Conservation (phyloP, 2,888 invertebrate species). For the Drosophila limbata region DNA sequence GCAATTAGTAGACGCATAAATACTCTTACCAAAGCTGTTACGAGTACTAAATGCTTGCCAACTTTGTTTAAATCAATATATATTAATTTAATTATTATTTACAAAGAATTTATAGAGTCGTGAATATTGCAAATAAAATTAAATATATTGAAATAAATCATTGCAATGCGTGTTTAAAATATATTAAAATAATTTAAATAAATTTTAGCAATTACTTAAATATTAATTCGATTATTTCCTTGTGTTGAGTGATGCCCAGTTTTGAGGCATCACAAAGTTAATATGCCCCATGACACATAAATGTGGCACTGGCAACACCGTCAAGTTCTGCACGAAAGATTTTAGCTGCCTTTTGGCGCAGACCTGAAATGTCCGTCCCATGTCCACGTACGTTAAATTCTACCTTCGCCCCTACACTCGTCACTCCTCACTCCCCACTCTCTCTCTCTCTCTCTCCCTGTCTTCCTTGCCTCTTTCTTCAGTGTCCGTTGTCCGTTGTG, state of each 20-base stretch:
- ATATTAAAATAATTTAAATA: too few relatives aligned
- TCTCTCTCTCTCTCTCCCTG: neutral
- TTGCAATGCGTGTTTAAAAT: too few relatives aligned
- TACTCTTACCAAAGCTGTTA: slow-evolving; percentile 22
- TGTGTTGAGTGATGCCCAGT: neutral
- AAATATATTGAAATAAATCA: too few relatives aligned
- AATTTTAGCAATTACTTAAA: too few relatives aligned
- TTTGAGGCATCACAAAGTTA: slow-evolving; percentile 11
- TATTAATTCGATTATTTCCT: too few relatives aligned
- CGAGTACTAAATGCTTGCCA: too few relatives aligned
- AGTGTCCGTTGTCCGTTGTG: slow-evolving; percentile 51
- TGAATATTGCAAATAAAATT: too few relatives aligned
- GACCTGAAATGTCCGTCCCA: slow-evolving; percentile 34
- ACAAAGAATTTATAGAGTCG: neutral
- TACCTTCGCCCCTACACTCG: neutral
- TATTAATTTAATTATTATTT: too few relatives aligned
- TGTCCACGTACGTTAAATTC: slow-evolving; percentile 21
- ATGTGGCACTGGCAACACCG: slow-evolving; percentile 42
- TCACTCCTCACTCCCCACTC: too few relatives aligned
- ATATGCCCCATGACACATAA: slow-evolving; percentile 30
- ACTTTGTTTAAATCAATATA: too few relatives aligned
- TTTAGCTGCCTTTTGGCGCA: slow-evolving; percentile 72
- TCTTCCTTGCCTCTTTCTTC: slow-evolving; percentile 16
- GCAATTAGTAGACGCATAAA: slow-evolving; percentile 12
- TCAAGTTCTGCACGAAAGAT: slow-evolving; percentile 79